These are phyloP conservation scores for Polymixis lichenea DNA, from an alignment of 2,888 invertebrate genomes.

Conservation along the genomic window DNA sequence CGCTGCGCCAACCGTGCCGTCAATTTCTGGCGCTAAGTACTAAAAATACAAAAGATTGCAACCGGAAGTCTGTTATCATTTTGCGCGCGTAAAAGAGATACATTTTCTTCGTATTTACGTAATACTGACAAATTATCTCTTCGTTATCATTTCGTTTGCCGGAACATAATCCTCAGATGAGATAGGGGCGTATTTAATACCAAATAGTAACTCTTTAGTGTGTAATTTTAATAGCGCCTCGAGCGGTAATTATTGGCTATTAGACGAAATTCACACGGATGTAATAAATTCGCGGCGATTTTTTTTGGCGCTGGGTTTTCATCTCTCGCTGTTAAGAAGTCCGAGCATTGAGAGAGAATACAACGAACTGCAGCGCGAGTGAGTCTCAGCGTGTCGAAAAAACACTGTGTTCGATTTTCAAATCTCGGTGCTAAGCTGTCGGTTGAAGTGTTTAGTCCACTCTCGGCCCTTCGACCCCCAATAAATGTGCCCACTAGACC, in stretches of 20 bases:
- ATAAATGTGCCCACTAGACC: no score
- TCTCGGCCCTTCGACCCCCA: no score
- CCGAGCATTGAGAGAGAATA: no score
- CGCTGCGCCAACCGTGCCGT: no score
- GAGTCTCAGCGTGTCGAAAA: no score
- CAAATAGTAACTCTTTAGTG: background rate
- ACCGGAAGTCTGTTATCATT: constrained; percentile 27
- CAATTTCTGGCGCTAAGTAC: constrained; percentile 20
- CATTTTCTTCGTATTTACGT: constrained; percentile 19
- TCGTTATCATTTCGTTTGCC: constrained; percentile 27
- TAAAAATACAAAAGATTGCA: constrained; percentile 3
- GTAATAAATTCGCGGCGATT: no score
- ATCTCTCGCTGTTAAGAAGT: no score
- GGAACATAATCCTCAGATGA: constrained; percentile 23
- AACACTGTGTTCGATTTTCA: no score
- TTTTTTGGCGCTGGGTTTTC: no score
- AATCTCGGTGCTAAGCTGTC: no score
- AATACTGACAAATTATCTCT: constrained; percentile 20
- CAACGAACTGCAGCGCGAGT: no score
- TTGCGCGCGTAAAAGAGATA: constrained; percentile 15
- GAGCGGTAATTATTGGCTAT: constrained; percentile 8
- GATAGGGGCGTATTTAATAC: background rate
- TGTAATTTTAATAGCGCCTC: constrained; percentile 15
- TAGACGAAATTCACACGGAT: background rate
- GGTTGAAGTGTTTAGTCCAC: no score